These are phyloP conservation scores for Erythrocebus patas DNA, from an alignment of 2,113 vertebrate species.

Conservation along the genomic window DNA sequence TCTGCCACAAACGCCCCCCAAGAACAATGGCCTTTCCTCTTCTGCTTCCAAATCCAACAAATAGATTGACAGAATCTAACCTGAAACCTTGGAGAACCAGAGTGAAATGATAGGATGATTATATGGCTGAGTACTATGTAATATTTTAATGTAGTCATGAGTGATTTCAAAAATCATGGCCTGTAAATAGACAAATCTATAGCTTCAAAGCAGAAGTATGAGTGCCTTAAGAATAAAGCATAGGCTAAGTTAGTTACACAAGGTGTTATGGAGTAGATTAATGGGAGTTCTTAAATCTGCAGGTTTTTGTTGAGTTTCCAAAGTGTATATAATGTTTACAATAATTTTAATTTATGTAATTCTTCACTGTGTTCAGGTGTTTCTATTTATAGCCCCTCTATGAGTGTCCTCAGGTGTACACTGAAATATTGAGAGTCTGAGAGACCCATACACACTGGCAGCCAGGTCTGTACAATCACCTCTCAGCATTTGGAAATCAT, in stretches of 20 bases:
- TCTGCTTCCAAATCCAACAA: not conserved
- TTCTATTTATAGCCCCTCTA: not conserved
- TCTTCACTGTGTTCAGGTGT: not conserved
- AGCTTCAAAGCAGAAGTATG: not conserved
- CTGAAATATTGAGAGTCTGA: not conserved
- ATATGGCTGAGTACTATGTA: not conserved
- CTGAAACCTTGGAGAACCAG: not conserved
- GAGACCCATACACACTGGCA: fast-evolving
- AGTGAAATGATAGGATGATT: not conserved
- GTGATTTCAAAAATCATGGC: not conserved
- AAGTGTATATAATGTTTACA: not conserved
- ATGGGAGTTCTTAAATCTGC: not conserved
- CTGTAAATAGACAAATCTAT: not conserved
- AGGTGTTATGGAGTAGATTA: not conserved
- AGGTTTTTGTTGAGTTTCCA: not conserved
- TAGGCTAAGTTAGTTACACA: not conserved
- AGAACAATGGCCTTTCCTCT: not conserved
- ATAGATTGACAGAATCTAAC: not conserved
- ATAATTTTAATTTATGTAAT: not conserved
- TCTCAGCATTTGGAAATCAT: not conserved
- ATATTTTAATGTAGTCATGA: not conserved
- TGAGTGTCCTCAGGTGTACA: not conserved
- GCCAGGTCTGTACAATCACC: not conserved
- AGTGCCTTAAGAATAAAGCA: not conserved
- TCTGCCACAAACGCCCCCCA: not conserved